A percentile compares a stretch with the other conserved stretches of the same genome.
Evolutionary conservation across 2,113 vertebrate species (phyloP).

Genomic region (Chloropsis hardwickii): DNA sequence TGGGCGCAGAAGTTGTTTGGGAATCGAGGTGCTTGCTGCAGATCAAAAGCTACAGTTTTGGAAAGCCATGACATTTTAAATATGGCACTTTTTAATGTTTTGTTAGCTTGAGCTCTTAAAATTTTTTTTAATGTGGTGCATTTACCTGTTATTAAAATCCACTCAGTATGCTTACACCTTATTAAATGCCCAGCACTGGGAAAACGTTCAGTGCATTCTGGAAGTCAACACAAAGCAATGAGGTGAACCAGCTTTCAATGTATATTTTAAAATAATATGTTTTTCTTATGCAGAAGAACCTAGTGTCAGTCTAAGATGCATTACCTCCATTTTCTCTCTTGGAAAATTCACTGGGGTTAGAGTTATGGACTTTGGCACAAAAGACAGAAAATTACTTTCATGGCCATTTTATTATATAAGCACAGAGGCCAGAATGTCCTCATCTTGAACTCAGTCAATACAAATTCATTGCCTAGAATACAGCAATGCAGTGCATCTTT

Average conservation of each 20-base stretch:
- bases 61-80: not conserved
- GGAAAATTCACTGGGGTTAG: not conserved
- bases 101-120: not conserved
- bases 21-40: not conserved
- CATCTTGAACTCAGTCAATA: not conserved
- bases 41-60: not conserved
- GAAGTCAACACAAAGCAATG: not conserved
- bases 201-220: not conserved
- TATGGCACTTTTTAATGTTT: not conserved
- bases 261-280: not conserved
- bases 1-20: rapidly evolving
- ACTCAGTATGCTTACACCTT: not conserved
- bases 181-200: not conserved
- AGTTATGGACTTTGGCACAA: not conserved
- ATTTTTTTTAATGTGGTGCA: not conserved
- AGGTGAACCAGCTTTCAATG: not conserved
- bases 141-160: not conserved
- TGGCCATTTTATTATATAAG: not conserved
- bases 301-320: not conserved
- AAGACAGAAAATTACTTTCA: not conserved
- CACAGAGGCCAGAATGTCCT: not conserved
- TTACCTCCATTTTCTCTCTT: not conserved
- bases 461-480: not conserved
- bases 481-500: not conserved
- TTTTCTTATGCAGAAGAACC: not conserved